Evolutionary conservation across 2,888 invertebrate genomes (phyloP), one percentile per base, ranked within the genome.

Genomic region (Dryomyza anilis): DNA sequence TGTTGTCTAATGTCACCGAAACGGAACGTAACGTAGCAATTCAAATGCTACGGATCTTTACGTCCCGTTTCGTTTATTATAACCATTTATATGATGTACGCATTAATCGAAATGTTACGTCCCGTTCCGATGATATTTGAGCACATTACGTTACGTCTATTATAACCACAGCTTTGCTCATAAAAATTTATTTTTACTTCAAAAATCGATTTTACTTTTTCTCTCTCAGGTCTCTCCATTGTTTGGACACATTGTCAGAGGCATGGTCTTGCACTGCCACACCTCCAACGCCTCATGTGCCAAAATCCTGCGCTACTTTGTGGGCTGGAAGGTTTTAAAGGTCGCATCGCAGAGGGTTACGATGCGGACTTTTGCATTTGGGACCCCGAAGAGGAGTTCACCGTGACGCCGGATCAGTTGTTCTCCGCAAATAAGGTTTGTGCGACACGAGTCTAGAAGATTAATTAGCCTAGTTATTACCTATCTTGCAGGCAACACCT

Each of bases 311-410:
- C 91, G 0, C 81, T 84, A 67, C 79, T 91, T 2, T 88, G 89
- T 69, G 87, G 89, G 1, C 79, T 91, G 21, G 84, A 87, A 63
- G 74, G 84, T 16, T 80, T 83, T 2, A 92, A 92, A 78, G 90
- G 91, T 0, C 84, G 85, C 64, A 81, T 92, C 29, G 83, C 84
- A 53, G 83, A 84, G 5, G 90, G 89, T 5, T 86, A 86, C 59
- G 91, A 92, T 74, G 92, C 91, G 0, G 92, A 92, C 76, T 86
- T 92, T 52, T 88, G 91, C 58, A 85, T 90, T 69, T 91, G 91
- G 85, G 86, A 90, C 78, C 89, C 91, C 1, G 86, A 89, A 3
- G 86, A 85, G 52, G 83, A 84, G 27, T 88, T 89, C 72, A 79
- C 80, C 46, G 87, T 91, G 8, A 83, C 84, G 12, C 76, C 85